These are phyloP conservation scores for Halisarca cf. caerulea DNA, from an alignment of 37 sponge, comb jelly and placozoan species.

Conservation along the genomic window DNA sequence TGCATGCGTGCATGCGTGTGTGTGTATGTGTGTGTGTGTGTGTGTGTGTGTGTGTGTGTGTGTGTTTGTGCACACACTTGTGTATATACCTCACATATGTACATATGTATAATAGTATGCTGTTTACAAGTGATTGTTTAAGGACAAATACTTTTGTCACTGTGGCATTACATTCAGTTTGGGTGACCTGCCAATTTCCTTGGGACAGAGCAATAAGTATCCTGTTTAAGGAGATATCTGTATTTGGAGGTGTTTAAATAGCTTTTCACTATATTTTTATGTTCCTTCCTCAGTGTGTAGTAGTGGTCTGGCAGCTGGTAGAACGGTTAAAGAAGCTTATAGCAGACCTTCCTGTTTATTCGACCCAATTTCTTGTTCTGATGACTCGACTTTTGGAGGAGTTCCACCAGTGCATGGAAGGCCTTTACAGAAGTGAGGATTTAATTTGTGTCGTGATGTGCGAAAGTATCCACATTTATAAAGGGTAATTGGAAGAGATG, in stretches of 20 bases:
- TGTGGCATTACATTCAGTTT: too few species aligned
- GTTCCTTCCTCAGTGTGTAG: conserved; percentile 64
- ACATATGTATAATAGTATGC: too few species aligned
- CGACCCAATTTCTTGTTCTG: conserved; percentile 72
- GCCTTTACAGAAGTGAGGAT: conserved; percentile 64
- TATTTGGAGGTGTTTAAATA: not conserved
- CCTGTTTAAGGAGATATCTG: too few species aligned
- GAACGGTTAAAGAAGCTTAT: conserved; percentile 75
- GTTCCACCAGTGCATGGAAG: conserved; percentile 52
- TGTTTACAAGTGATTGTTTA: too few species aligned
- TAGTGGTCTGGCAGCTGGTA: conserved; percentile 71
- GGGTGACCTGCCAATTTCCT: too few species aligned
- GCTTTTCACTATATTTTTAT: not conserved
- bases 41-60: too few species aligned
- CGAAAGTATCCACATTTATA: too few species aligned
- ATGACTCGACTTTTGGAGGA: conserved; percentile 49
- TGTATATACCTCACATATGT: too few species aligned
- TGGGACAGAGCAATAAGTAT: too few species aligned
- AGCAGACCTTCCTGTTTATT: conserved; percentile 79
- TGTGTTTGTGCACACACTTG: not conserved
- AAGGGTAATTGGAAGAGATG: too few species aligned
- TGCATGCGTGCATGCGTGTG: too few species aligned
- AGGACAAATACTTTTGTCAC: too few species aligned
- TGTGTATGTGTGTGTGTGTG: not conserved
- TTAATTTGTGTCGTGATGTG: not conserved